Evolutionary conservation across 2,888 invertebrate species (phyloP).

Genomic region (Cordilura impudica): DNA sequence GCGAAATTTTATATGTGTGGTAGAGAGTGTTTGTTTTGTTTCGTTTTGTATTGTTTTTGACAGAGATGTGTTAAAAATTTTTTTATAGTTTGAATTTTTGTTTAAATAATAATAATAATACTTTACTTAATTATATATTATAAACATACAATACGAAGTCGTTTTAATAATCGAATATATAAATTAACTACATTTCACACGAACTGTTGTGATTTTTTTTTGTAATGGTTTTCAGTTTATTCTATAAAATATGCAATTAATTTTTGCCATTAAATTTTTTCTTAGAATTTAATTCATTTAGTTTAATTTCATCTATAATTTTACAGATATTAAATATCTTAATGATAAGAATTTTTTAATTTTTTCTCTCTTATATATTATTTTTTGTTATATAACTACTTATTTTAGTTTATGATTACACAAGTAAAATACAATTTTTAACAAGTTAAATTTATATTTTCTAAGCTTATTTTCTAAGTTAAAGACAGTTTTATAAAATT

Average conservation of each 20-base stretch:
- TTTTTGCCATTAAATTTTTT: neutral
- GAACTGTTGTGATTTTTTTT: neutral
- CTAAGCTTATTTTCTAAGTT: neutral
- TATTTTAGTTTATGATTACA: constrained; percentile 4
- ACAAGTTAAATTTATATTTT: neutral
- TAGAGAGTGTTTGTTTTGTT: neutral
- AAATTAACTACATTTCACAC: constrained; percentile 40
- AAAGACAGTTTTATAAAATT: constrained; percentile 3
- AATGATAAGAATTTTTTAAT: constrained; percentile 40
- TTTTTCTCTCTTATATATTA: neutral
- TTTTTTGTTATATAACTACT: constrained; percentile 16
- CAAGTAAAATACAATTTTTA: constrained; percentile 6
- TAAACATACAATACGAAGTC: constrained; percentile 20
- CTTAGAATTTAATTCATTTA: constrained; percentile 26
- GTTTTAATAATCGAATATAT: constrained; percentile 29
- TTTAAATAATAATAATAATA: constrained; percentile 19
- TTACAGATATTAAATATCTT: constrained; percentile 61
- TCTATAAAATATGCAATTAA: constrained; percentile 46
- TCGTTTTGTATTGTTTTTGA: neutral
- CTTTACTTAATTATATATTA: constrained; percentile 22
- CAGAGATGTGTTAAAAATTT: constrained; percentile 10
- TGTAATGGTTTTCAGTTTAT: neutral
- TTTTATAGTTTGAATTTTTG: constrained; percentile 26
- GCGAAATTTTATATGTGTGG: constrained; percentile 24
- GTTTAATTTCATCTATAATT: constrained; percentile 8